Conservation (phyloP, 1,140 invertebrate species). For the Heliothis subflexa region DNA sequence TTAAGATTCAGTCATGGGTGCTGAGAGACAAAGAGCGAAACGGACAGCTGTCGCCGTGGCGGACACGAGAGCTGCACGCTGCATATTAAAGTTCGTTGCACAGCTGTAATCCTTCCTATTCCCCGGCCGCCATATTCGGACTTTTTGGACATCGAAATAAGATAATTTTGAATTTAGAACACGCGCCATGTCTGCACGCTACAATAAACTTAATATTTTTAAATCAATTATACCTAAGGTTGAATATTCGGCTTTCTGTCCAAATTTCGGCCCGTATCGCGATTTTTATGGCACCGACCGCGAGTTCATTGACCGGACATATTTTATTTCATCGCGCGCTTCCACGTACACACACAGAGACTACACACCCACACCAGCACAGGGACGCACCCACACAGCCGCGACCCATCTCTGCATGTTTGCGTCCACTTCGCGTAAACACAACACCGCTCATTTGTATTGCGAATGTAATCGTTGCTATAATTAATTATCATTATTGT, state of each 20-base stretch:
- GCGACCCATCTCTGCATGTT: constrained; percentile 76
- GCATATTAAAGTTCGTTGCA: constrained; percentile 72
- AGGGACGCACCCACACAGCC: constrained; percentile 68
- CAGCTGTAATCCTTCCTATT: constrained; percentile 68
- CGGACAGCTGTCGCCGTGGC: constrained; percentile 57
- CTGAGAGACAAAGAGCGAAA: constrained; percentile 56
- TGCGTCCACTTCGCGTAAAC: constrained; percentile 82
- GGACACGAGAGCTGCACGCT: constrained; percentile 60
- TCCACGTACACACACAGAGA: constrained; percentile 82
- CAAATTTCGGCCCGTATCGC: constrained; percentile 84
- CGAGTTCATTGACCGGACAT: constrained; percentile 85
- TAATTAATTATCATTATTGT: constrained; percentile 71
- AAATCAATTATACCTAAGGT: constrained; percentile 40
- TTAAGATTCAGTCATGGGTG: constrained; percentile 46
- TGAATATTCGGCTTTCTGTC: constrained; percentile 62
- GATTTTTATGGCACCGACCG: constrained; percentile 85
- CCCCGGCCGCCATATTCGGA: constrained; percentile 53
- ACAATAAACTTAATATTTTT: constrained; percentile 17
- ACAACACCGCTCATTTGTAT: constrained; percentile 75
- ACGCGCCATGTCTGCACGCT: neutral
- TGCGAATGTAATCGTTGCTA: constrained; percentile 72
- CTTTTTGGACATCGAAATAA: constrained; percentile 43
- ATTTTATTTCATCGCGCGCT: constrained; percentile 86
- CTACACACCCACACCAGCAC: constrained; percentile 56
- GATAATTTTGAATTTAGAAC: constrained; percentile 40